Evolutionary conservation across 2,113 vertebrate species (phyloP), one percentile per base, ranked within the genome.

Genomic region (Rhea pennata): DNA sequence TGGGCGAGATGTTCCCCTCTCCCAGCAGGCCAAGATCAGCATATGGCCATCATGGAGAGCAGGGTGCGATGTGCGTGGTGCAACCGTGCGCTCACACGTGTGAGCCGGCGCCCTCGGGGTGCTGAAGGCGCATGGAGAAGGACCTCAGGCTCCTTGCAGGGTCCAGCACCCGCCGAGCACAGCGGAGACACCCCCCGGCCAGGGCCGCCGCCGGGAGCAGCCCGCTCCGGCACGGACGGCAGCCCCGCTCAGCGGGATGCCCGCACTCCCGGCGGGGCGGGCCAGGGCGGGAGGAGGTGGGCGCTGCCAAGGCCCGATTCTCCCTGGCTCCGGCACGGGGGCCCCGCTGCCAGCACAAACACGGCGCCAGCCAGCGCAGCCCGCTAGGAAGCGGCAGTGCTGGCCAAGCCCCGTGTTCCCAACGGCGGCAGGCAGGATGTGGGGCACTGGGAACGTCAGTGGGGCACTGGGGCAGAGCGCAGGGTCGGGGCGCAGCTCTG

Each of bases 331-430:
- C 0, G 2, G 62, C 70, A 64, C 12, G 1, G 4, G 5, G 48
- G 53, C 53, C 22, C 29, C 81, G 66, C 15, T 27, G 92, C 91
- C 94, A 95, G 95, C 61, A 87, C 88, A 93, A 95, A 91, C 80
- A 83, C 5, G 1, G 48, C 1, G 3, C 81, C 46, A 72, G 76
- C 40, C 86, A 56, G 81, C 6, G 6, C 1, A 0, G 59, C 80
- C 93, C 33, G 3, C 39, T 85, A n/a, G 77, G 73, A 79, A 82
- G 66, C 59, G 56, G 56, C 70, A 50, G 79, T 0, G 12, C 51
- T 24, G 79, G 82, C 77, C 78, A 23, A 77, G 73, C 65, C 87
- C 1, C 2, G 59, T 1, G 13, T 84, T 95, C 95, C 92, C 82
- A 54, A 42, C 86, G 10, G 0, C 3, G 8, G 77, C 62, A 80